These are phyloP conservation scores for Hyposmocoma kahamanoa DNA, from an alignment of 1,140 invertebrate species.

Conservation along the genomic window DNA sequence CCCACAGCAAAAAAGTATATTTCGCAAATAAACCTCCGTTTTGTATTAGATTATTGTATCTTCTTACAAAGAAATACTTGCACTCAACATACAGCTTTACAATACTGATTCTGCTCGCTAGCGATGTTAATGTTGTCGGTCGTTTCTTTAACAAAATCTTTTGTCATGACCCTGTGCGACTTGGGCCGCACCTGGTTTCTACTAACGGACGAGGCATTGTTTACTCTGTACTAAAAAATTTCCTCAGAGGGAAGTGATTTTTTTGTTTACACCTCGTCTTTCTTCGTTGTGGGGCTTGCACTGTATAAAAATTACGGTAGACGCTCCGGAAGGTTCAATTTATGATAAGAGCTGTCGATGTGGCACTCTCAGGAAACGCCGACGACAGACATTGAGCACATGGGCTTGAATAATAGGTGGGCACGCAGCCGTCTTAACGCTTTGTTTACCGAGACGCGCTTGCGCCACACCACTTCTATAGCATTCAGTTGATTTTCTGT, in stretches of 20 bases:
- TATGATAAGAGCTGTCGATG: constrained; percentile 56
- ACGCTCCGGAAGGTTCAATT: constrained; percentile 60
- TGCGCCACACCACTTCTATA: no score
- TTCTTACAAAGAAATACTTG: constrained; percentile 52
- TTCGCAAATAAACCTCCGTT: no score
- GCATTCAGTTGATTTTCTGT: no score
- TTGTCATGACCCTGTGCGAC: constrained; percentile 51
- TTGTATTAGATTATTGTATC: no score
- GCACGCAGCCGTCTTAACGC: constrained; percentile 35
- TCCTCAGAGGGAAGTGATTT: constrained; percentile 53
- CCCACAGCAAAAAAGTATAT: no score
- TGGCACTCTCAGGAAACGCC: constrained; percentile 45
- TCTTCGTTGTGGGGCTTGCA: constrained; percentile 58
- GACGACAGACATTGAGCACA: constrained; percentile 62
- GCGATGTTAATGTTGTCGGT: constrained; percentile 45
- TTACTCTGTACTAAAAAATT: constrained; percentile 54
- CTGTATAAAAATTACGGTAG: constrained; percentile 60
- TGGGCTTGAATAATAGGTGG: constrained; percentile 46
- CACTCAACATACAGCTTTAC: constrained; percentile 45
- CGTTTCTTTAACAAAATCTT: constrained; percentile 61
- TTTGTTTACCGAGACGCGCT: constrained; percentile 32
- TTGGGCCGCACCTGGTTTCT: constrained; percentile 48
- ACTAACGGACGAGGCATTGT: constrained; percentile 52
- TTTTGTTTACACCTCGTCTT: constrained; percentile 66
- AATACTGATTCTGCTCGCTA: constrained; percentile 37